Conservation (phyloP, 2,888 invertebrate genomes). For the Polylopha cassiicola region DNA sequence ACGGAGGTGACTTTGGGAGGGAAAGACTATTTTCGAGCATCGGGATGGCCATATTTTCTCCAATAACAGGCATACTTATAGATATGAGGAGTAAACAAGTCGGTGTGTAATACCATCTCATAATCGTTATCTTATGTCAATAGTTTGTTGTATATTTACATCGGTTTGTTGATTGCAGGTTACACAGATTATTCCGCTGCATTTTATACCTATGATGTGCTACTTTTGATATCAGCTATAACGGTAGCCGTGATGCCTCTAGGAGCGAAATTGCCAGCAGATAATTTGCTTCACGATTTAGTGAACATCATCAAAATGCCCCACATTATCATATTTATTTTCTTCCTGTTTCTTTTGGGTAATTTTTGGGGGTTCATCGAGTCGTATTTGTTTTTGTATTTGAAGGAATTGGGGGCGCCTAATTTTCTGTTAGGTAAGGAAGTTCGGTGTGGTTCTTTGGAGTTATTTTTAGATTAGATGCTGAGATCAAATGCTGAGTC, state of each 20-base stretch:
- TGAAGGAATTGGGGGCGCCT: slow-evolving; percentile 89
- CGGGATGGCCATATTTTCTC: slow-evolving; percentile 89
- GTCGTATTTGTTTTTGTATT: slow-evolving; percentile 90
- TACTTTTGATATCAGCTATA: slow-evolving; percentile 83
- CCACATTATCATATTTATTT: slow-evolving; percentile 87
- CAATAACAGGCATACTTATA: slow-evolving; percentile 86
- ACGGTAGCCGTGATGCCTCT: slow-evolving; percentile 87
- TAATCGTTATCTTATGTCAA: slow-evolving; percentile 67
- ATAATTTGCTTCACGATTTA: slow-evolving; percentile 86
- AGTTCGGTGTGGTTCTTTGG: neutral
- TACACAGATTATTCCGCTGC: slow-evolving; percentile 92
- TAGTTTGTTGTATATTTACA: slow-evolving; percentile 51
- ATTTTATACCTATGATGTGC: slow-evolving; percentile 87
- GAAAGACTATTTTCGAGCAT: slow-evolving; percentile 88
- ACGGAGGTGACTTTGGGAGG: slow-evolving; percentile 88
- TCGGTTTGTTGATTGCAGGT: slow-evolving; percentile 72
- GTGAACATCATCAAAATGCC: slow-evolving; percentile 86
- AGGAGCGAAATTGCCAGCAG: slow-evolving; percentile 85
- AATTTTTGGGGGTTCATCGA: slow-evolving; percentile 94
- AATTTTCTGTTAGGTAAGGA: slow-evolving; percentile 86
- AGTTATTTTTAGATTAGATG: neutral
- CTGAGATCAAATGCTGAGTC: slow-evolving; percentile 10
- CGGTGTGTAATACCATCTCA: slow-evolving; percentile 59
- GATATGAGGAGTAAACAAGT: slow-evolving; percentile 81
- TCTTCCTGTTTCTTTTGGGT: slow-evolving; percentile 88